Evolutionary conservation across 1,140 invertebrate species (phyloP).

Genomic region (Monomorium pharaonis): DNA sequence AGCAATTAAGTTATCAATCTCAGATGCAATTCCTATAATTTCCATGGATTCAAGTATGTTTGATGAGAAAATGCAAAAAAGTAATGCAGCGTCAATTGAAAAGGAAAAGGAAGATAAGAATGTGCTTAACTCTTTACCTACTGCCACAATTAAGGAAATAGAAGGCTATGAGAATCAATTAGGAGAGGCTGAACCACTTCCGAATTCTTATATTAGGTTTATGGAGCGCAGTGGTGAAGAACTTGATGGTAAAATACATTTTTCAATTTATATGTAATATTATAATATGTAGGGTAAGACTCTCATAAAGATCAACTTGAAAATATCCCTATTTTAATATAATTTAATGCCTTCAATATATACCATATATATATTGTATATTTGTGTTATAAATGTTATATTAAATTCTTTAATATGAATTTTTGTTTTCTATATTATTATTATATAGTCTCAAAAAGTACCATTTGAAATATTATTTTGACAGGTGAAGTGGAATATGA

Average conservation of each 20-base stretch:
- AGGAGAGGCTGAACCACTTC: slow-evolving; percentile 91
- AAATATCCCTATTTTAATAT: no score
- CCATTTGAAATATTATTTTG: background rate
- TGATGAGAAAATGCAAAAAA: slow-evolving; percentile 77
- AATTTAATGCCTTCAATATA: no score
- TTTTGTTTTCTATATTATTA: background rate
- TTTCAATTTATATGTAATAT: background rate
- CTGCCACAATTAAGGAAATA: slow-evolving; percentile 92
- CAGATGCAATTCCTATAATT: slow-evolving; percentile 79
- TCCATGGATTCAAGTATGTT: slow-evolving; percentile 76
- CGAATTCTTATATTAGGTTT: slow-evolving; percentile 94
- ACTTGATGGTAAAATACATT: slow-evolving; percentile 91
- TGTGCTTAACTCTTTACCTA: slow-evolving; percentile 87
- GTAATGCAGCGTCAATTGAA: slow-evolving; percentile 63
- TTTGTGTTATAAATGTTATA: background rate
- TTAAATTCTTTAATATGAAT: background rate
- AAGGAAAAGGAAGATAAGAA: slow-evolving; percentile 83
- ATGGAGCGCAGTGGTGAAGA: slow-evolving; percentile 98
- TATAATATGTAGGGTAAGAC: no score
- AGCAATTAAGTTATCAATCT: slow-evolving; percentile 79
- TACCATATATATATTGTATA: background rate
- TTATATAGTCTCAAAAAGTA: slow-evolving; percentile 59
- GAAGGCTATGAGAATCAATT: slow-evolving; percentile 90
- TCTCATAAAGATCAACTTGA: no score
- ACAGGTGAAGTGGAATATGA: slow-evolving; percentile 96